phyloP scores from a whole-genome alignment of 53 echinoderm and acorn worm species.

The Paracentrotus lividus region DNA sequence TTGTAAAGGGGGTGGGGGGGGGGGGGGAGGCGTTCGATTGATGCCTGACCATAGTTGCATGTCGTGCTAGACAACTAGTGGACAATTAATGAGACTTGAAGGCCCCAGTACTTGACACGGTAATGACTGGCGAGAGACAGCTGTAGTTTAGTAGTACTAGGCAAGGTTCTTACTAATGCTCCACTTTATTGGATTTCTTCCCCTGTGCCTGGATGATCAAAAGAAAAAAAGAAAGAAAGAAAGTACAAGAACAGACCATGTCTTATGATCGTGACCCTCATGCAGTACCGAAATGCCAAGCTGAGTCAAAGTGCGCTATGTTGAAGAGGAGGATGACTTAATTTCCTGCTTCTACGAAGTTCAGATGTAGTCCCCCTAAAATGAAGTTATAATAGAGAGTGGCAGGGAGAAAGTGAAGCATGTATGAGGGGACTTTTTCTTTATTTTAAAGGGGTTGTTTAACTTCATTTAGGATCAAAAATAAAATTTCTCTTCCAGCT shows the following conservation, averaged over 20 bases:
- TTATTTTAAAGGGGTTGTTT: not conserved
- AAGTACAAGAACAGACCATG: constrained; percentile 2
- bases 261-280: constrained; percentile 23
- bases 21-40: not conserved
- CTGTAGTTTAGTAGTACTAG: constrained; percentile 19
- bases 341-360: constrained; percentile 25
- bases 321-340: constrained; percentile 46
- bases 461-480: no score
- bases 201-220: not conserved
- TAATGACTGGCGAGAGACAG: constrained; percentile 12
- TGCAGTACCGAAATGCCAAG: constrained; percentile 20
- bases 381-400: not conserved
- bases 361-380: constrained; percentile 15
- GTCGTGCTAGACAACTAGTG: not conserved
- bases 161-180: constrained; percentile 41
- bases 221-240: not conserved
- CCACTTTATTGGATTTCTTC: constrained; percentile 18
- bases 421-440: not conserved
- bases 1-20: not conserved
- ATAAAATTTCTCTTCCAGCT: no score
- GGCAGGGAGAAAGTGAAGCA: not conserved
- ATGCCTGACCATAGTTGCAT: no score
- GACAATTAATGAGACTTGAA: constrained; percentile 2
- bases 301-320: constrained; percentile 14
- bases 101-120: constrained; percentile 30